Evolutionary conservation across 2,888 invertebrate species (phyloP).

Genomic region (Venusia cambrica): DNA sequence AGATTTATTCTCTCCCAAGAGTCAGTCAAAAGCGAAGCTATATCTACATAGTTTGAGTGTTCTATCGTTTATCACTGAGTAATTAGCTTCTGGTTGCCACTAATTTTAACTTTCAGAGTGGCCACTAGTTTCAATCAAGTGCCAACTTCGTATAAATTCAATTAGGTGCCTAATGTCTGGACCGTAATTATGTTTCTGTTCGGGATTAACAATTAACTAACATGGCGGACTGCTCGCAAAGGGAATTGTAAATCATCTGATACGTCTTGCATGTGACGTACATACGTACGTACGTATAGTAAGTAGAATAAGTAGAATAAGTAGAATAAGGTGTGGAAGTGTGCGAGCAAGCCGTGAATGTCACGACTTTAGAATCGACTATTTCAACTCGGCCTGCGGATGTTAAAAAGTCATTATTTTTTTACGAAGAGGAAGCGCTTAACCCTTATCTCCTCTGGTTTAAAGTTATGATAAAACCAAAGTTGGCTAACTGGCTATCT

Average conservation of each 20-base stretch:
- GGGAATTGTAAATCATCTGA: slow-evolving; percentile 35
- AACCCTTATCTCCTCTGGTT: no score
- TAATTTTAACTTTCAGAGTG: slow-evolving; percentile 15
- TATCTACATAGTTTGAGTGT: no score
- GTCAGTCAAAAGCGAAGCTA: no score
- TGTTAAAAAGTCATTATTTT: no score
- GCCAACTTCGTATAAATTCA: slow-evolving; percentile 24
- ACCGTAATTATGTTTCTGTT: slow-evolving; percentile 37
- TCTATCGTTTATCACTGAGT: not conserved
- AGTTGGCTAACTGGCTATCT: no score
- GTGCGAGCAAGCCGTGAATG: not conserved
- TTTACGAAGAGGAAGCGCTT: no score
- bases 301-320: slow-evolving; percentile 2
- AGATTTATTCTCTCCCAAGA: no score
- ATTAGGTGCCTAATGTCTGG: slow-evolving; percentile 34
- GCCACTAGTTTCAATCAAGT: slow-evolving; percentile 8
- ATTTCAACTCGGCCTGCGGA: no score
- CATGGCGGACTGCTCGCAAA: slow-evolving; percentile 22
- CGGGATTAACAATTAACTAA: slow-evolving; percentile 37
- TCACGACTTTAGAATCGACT: no score
- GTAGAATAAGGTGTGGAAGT: not conserved
- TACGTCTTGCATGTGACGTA: slow-evolving; percentile 16
- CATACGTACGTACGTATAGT: no score
- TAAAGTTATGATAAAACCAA: no score
- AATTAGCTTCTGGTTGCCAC: not conserved